Evolutionary conservation across 2,797 vertebrate genomes (phyloP), one percentile per base, ranked within the genome.

Genomic region (Macroramphosus scolopax): DNA sequence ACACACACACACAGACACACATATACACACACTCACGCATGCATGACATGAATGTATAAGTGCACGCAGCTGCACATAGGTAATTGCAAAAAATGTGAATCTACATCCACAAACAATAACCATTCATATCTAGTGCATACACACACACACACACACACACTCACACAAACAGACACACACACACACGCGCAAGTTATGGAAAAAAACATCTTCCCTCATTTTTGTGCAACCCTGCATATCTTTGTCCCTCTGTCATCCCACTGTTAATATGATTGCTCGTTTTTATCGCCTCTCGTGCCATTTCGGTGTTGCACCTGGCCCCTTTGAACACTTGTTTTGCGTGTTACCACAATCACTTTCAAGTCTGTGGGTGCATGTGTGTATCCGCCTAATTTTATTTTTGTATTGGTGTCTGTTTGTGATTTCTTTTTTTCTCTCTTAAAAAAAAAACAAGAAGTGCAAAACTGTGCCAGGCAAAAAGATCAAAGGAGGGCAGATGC

Each of bases 401-500:
- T 68, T 77, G 80, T 54, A 63, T 51, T 46, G 7, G 72, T 80
- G 76, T 80, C 72, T 82, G 78, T 80, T 75, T 72, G 79, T 81
- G 70, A 78, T 83, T 82, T 70, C 38, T 56, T 42, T 31, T 30
- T n/a, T 15, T 31, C 36, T 28, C 43, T 45, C 28, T 42, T 36
- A 22, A n/a, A 1, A 36, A 17, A 36, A 26, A 36, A 49, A 49
- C 36, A 67, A 70, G 69, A 48, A 72, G 67, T 34, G 63, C 63
- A 75, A 81, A n/a, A 72, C 66, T 42, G 72, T 87, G 86, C 81
- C 87, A 86, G 76, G 77, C 79, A 26, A 16, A 53, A 71, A 91
- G 86, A 91, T 90, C 87, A 91, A 91, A 92, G 89, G 54, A 1
- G 51, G 75, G 76, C 84, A 81, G 81, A 88, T 82, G 82, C 73